phyloP scores from a whole-genome alignment of 1,140 invertebrate genomes.

The Hesperophylax magnus region DNA sequence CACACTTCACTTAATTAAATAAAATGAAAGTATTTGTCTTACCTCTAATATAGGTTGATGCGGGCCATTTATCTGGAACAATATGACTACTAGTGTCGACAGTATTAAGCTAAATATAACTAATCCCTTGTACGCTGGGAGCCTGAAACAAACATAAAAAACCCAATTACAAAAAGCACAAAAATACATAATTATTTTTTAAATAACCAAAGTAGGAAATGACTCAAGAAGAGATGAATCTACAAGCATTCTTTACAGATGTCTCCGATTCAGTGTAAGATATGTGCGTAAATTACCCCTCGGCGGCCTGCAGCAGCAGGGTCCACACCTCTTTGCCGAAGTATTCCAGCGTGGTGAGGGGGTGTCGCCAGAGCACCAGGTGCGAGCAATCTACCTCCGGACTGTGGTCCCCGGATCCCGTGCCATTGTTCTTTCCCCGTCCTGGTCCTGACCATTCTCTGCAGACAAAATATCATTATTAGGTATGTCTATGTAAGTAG shows the following conservation, averaged over 20 bases:
- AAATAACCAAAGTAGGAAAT: too few species aligned
- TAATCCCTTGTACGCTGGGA: slow-evolving; percentile 66
- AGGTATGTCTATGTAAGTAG: too few species aligned
- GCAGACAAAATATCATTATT: background rate
- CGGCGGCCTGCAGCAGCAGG: slow-evolving; percentile 67
- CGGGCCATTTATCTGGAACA: slow-evolving; percentile 66
- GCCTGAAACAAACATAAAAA: slow-evolving; percentile 61
- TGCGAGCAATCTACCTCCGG: slow-evolving; percentile 60
- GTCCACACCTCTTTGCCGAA: slow-evolving; percentile 83
- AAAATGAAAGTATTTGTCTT: slow-evolving; percentile 20
- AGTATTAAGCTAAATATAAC: slow-evolving; percentile 61
- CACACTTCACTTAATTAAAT: too few species aligned
- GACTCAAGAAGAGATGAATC: too few species aligned
- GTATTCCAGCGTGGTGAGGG: slow-evolving; percentile 87
- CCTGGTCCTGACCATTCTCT: slow-evolving; percentile 54
- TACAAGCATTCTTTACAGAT: too few species aligned
- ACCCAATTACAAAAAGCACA: background rate
- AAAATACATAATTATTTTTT: too few species aligned
- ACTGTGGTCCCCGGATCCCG: background rate
- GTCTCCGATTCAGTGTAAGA: too few species aligned
- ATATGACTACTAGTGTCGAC: slow-evolving; percentile 58
- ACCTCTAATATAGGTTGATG: slow-evolving; percentile 68
- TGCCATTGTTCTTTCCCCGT: slow-evolving; percentile 36
- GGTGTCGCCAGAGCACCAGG: slow-evolving; percentile 90
- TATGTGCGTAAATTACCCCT: slow-evolving; percentile 59